Conservation (phyloP, 92 coral and sea anemone genomes). For the Paramuricea clavata region DNA sequence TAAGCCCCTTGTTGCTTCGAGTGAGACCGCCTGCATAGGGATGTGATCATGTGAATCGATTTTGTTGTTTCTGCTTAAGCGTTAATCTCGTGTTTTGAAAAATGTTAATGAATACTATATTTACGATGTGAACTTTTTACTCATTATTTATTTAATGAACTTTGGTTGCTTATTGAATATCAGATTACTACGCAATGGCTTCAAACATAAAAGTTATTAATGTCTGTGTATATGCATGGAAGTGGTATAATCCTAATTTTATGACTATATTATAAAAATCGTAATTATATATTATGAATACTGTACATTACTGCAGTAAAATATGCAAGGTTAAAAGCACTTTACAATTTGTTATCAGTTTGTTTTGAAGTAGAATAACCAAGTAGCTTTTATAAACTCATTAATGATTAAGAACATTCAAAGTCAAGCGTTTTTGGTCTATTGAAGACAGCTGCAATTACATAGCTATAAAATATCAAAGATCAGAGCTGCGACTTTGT, state of each 20-base stretch:
- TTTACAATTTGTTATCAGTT: too few relatives aligned
- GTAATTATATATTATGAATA: too few relatives aligned
- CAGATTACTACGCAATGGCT: too few relatives aligned
- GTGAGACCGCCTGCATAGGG: too few relatives aligned
- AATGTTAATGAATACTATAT: not conserved
- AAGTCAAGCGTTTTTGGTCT: not conserved
- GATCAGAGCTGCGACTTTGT: not conserved
- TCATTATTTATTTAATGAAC: not conserved
- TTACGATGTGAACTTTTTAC: not conserved
- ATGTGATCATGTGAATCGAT: too few relatives aligned
- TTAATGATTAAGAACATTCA: slow-evolving; percentile 19
- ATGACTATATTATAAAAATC: too few relatives aligned
- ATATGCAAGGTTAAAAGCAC: too few relatives aligned
- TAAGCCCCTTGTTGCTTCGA: not conserved
- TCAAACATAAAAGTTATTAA: too few relatives aligned
- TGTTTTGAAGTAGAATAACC: slow-evolving; percentile 5
- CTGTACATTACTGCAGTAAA: too few relatives aligned
- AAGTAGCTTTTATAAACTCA: not conserved
- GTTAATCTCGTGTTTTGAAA: not conserved
- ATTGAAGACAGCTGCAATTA: not conserved
- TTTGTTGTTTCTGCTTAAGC: not conserved
- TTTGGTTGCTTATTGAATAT: not conserved
- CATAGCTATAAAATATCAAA: not conserved
- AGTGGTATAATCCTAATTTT: too few relatives aligned
- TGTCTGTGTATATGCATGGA: too few relatives aligned